A percentile compares a stretch with the other conserved stretches of the same genome.
Conservation (phyloP, 2,888 invertebrate species). For the Rhingia campestris region DNA sequence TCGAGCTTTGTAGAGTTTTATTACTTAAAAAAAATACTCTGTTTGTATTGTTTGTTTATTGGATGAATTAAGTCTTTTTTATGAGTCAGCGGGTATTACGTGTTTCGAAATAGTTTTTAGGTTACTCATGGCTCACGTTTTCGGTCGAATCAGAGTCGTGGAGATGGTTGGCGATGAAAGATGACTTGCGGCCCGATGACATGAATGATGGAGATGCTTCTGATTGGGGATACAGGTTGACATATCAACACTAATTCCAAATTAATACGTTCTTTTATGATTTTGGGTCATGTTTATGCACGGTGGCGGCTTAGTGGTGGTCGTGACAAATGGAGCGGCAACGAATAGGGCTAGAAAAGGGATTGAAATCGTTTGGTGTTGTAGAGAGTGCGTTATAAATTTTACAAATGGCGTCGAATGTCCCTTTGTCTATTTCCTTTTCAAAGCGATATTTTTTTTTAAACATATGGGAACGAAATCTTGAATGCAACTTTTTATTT, state of each 20-base stretch:
- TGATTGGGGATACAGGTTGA: slow-evolving; percentile 60
- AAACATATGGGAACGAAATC: too few species aligned
- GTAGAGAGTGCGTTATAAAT: too few species aligned
- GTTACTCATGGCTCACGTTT: slow-evolving; percentile 60
- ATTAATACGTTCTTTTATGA: slow-evolving; percentile 39
- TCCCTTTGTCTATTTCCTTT: too few species aligned
- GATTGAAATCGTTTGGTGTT: slow-evolving; percentile 30
- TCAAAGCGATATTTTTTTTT: too few species aligned
- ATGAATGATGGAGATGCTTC: slow-evolving; percentile 48
- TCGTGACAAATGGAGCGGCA: slow-evolving; percentile 38
- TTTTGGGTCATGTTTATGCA: slow-evolving; percentile 33
- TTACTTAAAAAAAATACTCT: slow-evolving; percentile 48
- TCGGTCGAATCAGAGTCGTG: neutral
- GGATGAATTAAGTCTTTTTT: slow-evolving; percentile 65
- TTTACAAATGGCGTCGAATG: too few species aligned
- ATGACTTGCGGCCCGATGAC: slow-evolving; percentile 38
- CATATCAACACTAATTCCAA: slow-evolving; percentile 55
- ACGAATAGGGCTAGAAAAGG: slow-evolving; percentile 12
- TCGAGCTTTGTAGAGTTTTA: slow-evolving; percentile 37
- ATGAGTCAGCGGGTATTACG: slow-evolving; percentile 67
- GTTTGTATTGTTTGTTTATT: slow-evolving; percentile 67
- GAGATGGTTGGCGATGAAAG: slow-evolving; percentile 33
- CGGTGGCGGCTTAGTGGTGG: slow-evolving; percentile 33
- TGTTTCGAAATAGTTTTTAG: slow-evolving; percentile 72
- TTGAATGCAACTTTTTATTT: too few species aligned